Percentiles rank a stretch among this genome's conserved stretches.
phyloP scores from a whole-genome alignment of 2,113 vertebrate genomes.

The Cryptotis parvus region DNA sequence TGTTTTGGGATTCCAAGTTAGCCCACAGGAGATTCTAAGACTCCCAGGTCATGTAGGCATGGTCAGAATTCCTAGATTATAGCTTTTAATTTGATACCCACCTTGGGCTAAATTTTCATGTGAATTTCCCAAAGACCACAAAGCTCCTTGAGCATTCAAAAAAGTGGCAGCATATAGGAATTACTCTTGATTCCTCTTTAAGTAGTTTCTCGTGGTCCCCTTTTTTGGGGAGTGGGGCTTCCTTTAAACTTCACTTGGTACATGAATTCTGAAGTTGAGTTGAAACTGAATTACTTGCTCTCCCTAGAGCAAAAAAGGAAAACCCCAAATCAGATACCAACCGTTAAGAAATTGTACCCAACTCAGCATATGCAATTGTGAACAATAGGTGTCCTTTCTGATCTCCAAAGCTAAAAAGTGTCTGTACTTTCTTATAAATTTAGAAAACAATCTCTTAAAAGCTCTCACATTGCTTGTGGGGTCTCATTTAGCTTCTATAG shows the following conservation, averaged over 20 bases:
- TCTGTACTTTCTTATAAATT: not conserved
- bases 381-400: not conserved
- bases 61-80: not conserved
- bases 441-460: not conserved
- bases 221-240: not conserved
- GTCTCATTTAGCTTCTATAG: not conserved
- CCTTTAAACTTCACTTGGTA: not conserved
- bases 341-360: not conserved
- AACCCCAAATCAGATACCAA: not conserved
- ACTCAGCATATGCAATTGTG: not conserved
- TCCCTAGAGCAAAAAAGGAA: not conserved
- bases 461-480: not conserved
- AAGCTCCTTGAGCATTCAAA: not conserved
- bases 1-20: not conserved
- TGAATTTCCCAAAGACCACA: not conserved
- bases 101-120: not conserved
- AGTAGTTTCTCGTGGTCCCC: not conserved
- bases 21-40: not conserved
- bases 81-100: not conserved
- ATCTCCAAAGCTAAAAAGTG: not conserved
- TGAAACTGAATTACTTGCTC: not conserved
- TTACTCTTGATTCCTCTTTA: not conserved
- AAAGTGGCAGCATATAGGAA: not conserved
- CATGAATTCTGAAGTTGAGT: not conserved
- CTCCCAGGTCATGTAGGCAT: not conserved